phyloP scores from a whole-genome alignment of 2,113 vertebrate species.

The Boleophthalmus pectinirostris region DNA sequence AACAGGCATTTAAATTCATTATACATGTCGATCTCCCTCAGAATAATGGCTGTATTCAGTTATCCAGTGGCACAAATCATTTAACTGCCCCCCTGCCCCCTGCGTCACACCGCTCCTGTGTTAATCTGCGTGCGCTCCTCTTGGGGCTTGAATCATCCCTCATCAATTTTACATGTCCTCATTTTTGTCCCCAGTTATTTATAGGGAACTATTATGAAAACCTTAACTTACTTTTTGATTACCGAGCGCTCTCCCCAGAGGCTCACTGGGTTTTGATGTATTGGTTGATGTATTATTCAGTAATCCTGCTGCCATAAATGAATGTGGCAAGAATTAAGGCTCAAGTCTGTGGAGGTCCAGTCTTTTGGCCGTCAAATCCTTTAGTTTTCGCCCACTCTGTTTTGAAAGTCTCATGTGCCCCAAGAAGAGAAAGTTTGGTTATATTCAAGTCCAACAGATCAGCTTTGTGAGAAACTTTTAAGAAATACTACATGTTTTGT shows the following conservation, averaged over 20 bases:
- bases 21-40: background rate
- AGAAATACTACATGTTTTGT: background rate
- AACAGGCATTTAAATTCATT: background rate
- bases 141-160: constrained; percentile 68
- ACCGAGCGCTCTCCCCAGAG: constrained; percentile 60
- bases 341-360: constrained; percentile 41
- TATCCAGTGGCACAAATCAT: constrained; percentile 30
- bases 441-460: constrained; percentile 24
- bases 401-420: constrained; percentile 14
- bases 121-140: constrained; percentile 44
- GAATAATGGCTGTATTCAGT: background rate
- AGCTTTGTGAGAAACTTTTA: constrained; percentile 12
- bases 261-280: constrained; percentile 52
- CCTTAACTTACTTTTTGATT: constrained; percentile 78
- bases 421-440: constrained; percentile 15
- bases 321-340: constrained; percentile 58
- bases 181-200: constrained; percentile 76
- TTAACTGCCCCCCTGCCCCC: constrained; percentile 24
- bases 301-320: constrained; percentile 63
- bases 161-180: constrained; percentile 75
- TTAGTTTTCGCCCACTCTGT: background rate
- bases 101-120: constrained; percentile 32
- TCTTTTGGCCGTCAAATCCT: constrained; percentile 26
- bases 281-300: constrained; percentile 73
- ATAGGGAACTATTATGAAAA: constrained; percentile 77